Evolutionary conservation across 1,140 invertebrate species (phyloP).

Genomic region (Drosophila biarmipes): DNA sequence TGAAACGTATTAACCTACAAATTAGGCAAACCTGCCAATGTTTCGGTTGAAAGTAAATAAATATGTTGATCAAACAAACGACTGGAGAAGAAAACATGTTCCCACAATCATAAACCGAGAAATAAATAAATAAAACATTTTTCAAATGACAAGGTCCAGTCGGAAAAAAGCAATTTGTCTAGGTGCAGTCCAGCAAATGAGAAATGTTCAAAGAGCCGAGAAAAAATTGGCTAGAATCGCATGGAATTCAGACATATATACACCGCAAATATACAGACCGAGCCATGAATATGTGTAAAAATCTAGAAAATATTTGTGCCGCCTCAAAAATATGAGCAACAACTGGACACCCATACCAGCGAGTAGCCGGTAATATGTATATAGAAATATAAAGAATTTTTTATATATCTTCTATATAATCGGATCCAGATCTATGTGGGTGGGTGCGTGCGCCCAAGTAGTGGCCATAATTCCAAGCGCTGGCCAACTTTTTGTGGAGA

Average conservation of each 20-base stretch:
- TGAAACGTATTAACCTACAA: constrained; percentile 18
- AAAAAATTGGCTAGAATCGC: constrained; percentile 23
- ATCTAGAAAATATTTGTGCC: constrained; percentile 54
- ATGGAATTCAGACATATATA: constrained; percentile 54
- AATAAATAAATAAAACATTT: constrained; percentile 33
- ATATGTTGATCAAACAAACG: constrained; percentile 30
- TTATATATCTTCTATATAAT: constrained; percentile 39
- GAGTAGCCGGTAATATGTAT: constrained; percentile 9
- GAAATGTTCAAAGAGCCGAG: constrained; percentile 19
- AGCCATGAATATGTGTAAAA: constrained; percentile 22
- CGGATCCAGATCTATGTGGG: constrained; percentile 19
- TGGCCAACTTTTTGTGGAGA: constrained; percentile 76
- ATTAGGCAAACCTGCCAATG: neutral
- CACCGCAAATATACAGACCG: constrained; percentile 12
- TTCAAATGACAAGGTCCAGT: constrained; percentile 43
- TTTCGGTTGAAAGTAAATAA: constrained; percentile 31
- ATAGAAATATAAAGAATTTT: constrained; percentile 29
- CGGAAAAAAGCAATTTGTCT: constrained; percentile 34
- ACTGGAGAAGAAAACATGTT: constrained; percentile 18
- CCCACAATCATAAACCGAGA: neutral
- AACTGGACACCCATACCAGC: constrained; percentile 68
- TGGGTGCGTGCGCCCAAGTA: constrained; percentile 40
- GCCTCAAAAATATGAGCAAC: constrained; percentile 66
- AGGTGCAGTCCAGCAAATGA: constrained; percentile 47
- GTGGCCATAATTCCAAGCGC: constrained; percentile 68